Percentiles rank a stretch among this genome's conserved stretches.
Conservation (phyloP, 2,113 vertebrate species). For the Fregata magnificens region DNA sequence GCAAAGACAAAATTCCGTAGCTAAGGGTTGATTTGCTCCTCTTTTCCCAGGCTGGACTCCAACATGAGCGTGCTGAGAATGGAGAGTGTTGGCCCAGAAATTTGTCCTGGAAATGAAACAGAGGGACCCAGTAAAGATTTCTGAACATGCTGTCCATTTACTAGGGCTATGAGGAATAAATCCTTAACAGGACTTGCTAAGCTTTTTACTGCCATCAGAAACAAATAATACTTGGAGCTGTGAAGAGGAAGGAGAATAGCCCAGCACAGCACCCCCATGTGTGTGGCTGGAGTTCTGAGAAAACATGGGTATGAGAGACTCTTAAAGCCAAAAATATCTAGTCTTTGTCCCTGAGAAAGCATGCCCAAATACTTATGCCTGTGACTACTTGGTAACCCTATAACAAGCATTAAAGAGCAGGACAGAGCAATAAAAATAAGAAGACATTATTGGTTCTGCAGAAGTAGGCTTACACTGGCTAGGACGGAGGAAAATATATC, state of each 20-base stretch:
- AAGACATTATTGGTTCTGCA: background rate
- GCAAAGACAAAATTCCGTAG: background rate
- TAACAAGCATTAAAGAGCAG: background rate
- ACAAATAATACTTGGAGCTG: background rate
- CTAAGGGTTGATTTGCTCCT: background rate
- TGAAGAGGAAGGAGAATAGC: background rate
- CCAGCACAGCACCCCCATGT: fast-evolving
- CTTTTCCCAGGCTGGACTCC: background rate
- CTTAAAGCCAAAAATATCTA: background rate
- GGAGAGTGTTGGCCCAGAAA: background rate
- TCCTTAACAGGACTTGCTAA: background rate
- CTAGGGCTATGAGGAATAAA: background rate
- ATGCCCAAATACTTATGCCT: background rate
- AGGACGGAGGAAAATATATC: background rate
- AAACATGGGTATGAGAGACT: background rate
- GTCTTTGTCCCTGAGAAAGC: background rate
- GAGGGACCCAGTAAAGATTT: background rate
- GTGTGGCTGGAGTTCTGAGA: background rate
- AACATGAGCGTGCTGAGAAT: background rate
- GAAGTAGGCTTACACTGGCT: background rate
- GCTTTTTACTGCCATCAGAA: background rate
- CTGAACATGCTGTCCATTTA: too few species aligned
- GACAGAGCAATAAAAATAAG: background rate
- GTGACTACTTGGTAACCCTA: background rate
- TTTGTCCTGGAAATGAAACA: background rate